These are phyloP conservation scores for Amazona ochrocephala DNA, from an alignment of 2,797 vertebrate genomes.

Conservation along the genomic window DNA sequence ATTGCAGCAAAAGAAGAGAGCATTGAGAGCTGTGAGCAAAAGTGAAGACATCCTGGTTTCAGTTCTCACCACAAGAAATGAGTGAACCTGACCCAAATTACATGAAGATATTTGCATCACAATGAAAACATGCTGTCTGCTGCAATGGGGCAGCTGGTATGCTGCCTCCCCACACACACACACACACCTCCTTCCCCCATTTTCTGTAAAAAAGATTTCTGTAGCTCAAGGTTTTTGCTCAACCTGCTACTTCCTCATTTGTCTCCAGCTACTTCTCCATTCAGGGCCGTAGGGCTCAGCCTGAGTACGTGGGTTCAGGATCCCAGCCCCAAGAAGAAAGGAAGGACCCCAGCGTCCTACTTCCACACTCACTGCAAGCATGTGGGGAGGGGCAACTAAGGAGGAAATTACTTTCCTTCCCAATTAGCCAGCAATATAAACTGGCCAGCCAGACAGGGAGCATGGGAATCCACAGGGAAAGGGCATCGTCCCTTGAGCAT, in stretches of 20 bases:
- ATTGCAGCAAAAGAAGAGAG: background rate
- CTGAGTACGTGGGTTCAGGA: background rate
- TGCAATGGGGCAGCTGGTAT: background rate
- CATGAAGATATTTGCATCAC: conserved; percentile 51
- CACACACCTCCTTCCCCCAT: background rate
- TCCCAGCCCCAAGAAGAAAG: background rate
- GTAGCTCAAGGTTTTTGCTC: background rate
- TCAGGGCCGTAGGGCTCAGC: background rate
- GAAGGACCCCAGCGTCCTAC: background rate
- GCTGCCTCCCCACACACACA: background rate
- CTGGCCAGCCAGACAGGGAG: accelerated
- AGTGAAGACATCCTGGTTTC: conserved; percentile 62
- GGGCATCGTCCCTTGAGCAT: background rate
- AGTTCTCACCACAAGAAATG: conserved; percentile 47
- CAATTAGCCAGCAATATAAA: background rate
- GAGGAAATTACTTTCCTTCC: background rate
- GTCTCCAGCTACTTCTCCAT: background rate
- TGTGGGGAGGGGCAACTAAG: background rate
- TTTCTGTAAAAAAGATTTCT: conserved; percentile 48
- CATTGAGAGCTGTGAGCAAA: background rate
- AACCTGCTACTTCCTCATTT: conserved; percentile 27
- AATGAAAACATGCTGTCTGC: conserved; percentile 19
- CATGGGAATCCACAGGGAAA: background rate
- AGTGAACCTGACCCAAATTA: conserved; percentile 60
- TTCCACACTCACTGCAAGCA: background rate